Percentiles rank a stretch among this genome's conserved stretches.
Conservation (phyloP, 2,113 vertebrate genomes). For the Saguinus midas region DNA sequence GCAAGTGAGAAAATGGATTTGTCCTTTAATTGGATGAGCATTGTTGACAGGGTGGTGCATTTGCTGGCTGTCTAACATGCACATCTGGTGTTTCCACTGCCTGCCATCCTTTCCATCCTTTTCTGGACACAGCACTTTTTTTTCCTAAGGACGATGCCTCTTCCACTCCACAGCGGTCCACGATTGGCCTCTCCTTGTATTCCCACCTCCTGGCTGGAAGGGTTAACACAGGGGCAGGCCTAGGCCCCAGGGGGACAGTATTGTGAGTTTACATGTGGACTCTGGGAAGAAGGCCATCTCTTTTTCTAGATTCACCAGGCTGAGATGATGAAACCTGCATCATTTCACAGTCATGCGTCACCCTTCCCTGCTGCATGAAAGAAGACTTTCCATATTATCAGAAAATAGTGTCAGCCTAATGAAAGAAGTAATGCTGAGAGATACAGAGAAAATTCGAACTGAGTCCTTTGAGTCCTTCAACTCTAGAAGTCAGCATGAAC, state of each 20-base stretch:
- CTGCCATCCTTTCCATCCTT: background rate
- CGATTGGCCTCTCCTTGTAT: fast-evolving
- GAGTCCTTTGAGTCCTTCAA: background rate
- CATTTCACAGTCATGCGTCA: background rate
- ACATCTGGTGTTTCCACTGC: background rate
- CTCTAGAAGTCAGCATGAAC: background rate
- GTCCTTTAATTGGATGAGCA: background rate
- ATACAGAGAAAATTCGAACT: fast-evolving
- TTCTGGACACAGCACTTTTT: background rate
- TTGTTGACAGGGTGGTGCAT: constrained; percentile 42
- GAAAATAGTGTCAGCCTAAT: fast-evolving
- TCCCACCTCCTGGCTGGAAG: background rate
- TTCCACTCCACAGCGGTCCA: fast-evolving
- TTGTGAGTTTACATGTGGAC: background rate
- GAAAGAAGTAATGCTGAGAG: background rate
- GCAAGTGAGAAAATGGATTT: constrained; percentile 34
- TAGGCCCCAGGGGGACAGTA: fast-evolving
- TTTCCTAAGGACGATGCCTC: background rate
- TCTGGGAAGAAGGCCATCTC: background rate
- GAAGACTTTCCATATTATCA: background rate
- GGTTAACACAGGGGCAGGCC: background rate
- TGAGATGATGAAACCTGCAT: background rate
- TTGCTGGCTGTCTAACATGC: background rate
- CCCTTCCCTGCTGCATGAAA: fast-evolving
- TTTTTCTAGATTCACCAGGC: background rate